Conservation (phyloP, 2,113 vertebrate species). For the Prunella himalayana region DNA sequence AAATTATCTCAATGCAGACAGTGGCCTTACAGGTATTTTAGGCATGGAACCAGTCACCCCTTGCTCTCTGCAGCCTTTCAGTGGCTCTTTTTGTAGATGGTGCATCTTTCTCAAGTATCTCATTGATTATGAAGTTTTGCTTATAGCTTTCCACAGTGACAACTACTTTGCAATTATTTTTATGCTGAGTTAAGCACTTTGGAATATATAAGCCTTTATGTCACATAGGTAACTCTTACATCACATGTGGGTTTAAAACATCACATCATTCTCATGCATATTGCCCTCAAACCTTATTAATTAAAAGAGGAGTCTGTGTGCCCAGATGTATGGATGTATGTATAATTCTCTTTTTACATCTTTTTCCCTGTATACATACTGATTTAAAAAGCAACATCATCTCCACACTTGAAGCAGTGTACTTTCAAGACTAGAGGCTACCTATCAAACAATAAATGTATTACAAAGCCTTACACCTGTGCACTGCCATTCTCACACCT, state of each 20-base stretch:
- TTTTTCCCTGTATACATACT: neutral
- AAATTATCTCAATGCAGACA: neutral
- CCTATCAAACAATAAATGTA: neutral
- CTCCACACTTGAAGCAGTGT: neutral
- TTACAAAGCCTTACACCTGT: neutral
- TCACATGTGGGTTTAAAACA: neutral
- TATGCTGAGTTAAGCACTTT: neutral
- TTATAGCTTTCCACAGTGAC: neutral
- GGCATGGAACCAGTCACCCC: neutral
- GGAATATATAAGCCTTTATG: neutral
- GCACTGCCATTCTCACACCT: neutral
- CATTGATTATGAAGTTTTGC: neutral
- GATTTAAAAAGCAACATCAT: neutral
- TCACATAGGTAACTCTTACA: neutral
- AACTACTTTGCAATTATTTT: neutral
- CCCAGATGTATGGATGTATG: neutral
- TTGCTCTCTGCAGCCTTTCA: neutral
- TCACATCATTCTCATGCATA: neutral
- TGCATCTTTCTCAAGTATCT: rapidly evolving
- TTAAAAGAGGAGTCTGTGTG: neutral
- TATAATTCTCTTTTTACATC: neutral
- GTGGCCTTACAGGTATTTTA: neutral
- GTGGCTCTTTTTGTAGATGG: neutral
- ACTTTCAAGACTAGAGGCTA: neutral
- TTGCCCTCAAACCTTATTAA: neutral